Percentiles rank a stretch among this genome's conserved stretches.
Evolutionary conservation across 1,140 invertebrate species (phyloP).

Genomic region (Pogonognathellus flavescens): DNA sequence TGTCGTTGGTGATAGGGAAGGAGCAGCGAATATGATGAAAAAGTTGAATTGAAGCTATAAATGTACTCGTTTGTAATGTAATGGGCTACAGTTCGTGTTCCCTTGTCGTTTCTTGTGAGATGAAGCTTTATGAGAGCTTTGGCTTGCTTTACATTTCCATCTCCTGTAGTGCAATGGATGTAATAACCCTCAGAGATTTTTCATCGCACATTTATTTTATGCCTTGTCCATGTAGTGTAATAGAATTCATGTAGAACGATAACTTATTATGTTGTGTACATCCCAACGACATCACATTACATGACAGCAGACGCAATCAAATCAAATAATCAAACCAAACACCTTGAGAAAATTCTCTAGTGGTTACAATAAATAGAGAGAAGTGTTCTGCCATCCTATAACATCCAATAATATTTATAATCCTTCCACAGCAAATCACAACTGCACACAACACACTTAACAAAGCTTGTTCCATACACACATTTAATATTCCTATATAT

Average conservation of each 20-base stretch:
- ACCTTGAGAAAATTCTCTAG: conserved; percentile 28
- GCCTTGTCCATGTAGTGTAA: conserved; percentile 22
- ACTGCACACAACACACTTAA: not conserved
- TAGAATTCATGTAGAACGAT: conserved; percentile 30
- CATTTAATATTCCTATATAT: not conserved
- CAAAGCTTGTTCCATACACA: too few species aligned
- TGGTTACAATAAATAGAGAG: not conserved
- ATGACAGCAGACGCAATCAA: conserved; percentile 33
- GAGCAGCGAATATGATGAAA: too few species aligned
- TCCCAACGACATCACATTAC: conserved; percentile 38
- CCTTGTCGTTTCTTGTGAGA: too few species aligned
- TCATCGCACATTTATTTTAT: conserved; percentile 34
- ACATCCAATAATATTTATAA: not conserved
- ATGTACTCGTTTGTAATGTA: too few species aligned
- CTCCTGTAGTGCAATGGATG: conserved; percentile 22
- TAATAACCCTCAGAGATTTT: conserved; percentile 39
- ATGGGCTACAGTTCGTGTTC: too few species aligned
- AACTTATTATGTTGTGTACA: conserved; percentile 14
- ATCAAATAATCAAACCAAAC: conserved; percentile 30
- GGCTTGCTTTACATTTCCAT: conserved; percentile 26
- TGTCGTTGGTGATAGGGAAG: too few species aligned
- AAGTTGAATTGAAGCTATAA: too few species aligned
- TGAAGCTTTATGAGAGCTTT: not conserved
- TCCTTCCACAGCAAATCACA: not conserved
- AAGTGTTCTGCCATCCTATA: not conserved